Evolutionary conservation across 92 coral and sea anemone species (phyloP).

Genomic region (Parazoanthus darwini): DNA sequence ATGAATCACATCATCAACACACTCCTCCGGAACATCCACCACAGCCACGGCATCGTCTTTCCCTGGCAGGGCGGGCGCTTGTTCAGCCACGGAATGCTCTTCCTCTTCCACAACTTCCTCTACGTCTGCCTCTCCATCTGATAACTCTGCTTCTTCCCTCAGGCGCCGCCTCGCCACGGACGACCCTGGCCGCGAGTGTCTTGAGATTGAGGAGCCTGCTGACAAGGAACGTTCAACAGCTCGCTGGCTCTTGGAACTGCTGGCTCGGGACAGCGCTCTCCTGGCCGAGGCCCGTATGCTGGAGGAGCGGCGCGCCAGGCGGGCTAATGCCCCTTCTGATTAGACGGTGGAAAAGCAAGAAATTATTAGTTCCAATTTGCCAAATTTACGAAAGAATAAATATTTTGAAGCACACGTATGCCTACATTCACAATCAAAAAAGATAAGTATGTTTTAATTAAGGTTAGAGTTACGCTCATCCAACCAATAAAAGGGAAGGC

Average conservation of each 20-base stretch:
- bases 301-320: constrained; percentile 77
- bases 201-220: constrained; percentile 63
- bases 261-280: constrained; percentile 66
- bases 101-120: constrained; percentile 22
- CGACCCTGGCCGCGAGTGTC: constrained; percentile 71
- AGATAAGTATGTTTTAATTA: too few species aligned
- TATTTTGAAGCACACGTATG: too few species aligned
- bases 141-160: constrained; percentile 42
- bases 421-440: too few species aligned
- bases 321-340: constrained; percentile 71
- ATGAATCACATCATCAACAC: not conserved
- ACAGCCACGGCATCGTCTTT: not conserved
- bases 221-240: constrained; percentile 79
- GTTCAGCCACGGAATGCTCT: constrained; percentile 13
- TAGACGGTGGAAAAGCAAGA: not conserved
- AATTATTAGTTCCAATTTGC: not conserved
- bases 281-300: constrained; percentile 79
- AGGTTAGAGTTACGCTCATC: too few species aligned
- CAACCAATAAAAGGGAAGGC: too few species aligned
- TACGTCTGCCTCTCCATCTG: constrained; percentile 37
- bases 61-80: constrained; percentile 21
- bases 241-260: constrained; percentile 85
- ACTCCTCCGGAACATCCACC: not conserved
- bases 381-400: not conserved
- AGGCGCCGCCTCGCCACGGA: constrained; percentile 51